Percentiles rank a stretch among this genome's conserved stretches.
Evolutionary conservation across 2,113 vertebrate genomes (phyloP).

Genomic region (Zosterops borbonicus): DNA sequence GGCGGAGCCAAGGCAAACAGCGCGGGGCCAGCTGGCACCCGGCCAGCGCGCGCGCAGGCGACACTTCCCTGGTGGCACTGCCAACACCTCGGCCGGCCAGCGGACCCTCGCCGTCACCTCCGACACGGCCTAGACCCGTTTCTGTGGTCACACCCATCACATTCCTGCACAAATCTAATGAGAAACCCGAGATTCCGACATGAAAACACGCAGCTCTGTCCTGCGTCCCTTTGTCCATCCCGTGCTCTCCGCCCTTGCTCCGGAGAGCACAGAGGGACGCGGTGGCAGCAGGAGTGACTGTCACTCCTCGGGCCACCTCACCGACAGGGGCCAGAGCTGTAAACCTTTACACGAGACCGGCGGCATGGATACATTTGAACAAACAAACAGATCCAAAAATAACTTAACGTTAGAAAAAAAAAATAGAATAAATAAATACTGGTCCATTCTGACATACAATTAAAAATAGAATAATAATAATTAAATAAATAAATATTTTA

Average conservation of each 20-base stretch:
- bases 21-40: conserved; percentile 13
- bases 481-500: conserved; percentile 69
- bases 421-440: conserved; percentile 68
- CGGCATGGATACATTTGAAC: neutral
- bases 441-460: neutral
- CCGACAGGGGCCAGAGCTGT: neutral
- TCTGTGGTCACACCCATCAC: neutral
- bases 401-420: neutral
- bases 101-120: neutral
- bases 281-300: neutral
- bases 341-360: neutral
- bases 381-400: conserved; percentile 38
- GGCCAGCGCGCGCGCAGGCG: neutral
- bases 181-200: neutral
- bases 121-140: neutral
- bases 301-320: neutral
- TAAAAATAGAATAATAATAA: conserved; percentile 25
- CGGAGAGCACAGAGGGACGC: neutral
- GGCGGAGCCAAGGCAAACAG: conserved; percentile 42
- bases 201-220: neutral
- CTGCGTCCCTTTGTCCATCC: neutral
- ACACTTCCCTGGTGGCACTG: neutral
- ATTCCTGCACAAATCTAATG: neutral
- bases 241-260: neutral
- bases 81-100: neutral